Base-by-base conservation (phyloP, 2,797 vertebrate genomes). In the Gymnodraco acuticeps region DNA sequence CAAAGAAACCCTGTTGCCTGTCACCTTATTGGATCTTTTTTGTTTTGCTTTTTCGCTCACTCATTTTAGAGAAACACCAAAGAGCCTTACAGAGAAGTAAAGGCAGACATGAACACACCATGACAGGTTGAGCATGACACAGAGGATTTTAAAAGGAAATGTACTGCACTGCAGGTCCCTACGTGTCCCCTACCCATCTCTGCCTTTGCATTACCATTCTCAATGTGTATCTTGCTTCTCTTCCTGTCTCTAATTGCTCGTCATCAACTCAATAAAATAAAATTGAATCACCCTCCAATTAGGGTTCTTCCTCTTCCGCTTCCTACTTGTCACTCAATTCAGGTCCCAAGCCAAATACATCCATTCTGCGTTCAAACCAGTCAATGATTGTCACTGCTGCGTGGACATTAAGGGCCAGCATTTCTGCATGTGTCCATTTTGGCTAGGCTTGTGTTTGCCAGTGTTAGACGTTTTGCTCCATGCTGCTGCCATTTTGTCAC, bases 401-500 rank as follows among this genome's bases (percentile, higher is more conserved):
- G 47, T 38, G 55, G 23, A 59, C 9, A 27, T 56, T 66, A 45
- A 60, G 52, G 31, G 20, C 20, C 58, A 62, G 27, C 43, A 61
- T 48, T 10, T 54, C 43, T 77, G 60, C 45, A 38, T 47, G 65
- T 15, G 43, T 16, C 42, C 53, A 19, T 58, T 70, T 31, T 63
- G 46, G 52, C 17, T n/a, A 0, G 1, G 52, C 47, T 10, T 15
- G 33, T 63, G 53, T 59, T 56, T 74, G 23, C 51, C 56, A 66
- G 16, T 19, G 16, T 33, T 19, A 20, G 47, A 64, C 56, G 70
- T 78, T 77, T 81, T 54, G 58, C 48, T 77, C 60, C 38, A 54
- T 23, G 54, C 68, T 67, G 66, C 74, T 80, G 80, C 70, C 87
- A 86, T 88, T 82, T 86, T 84, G 82, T 85, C 83, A 75, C 70